Percentiles rank a stretch among this genome's conserved stretches.
phyloP scores from a whole-genome alignment of 2,797 vertebrate species.

The Megaceryle alcyon region DNA sequence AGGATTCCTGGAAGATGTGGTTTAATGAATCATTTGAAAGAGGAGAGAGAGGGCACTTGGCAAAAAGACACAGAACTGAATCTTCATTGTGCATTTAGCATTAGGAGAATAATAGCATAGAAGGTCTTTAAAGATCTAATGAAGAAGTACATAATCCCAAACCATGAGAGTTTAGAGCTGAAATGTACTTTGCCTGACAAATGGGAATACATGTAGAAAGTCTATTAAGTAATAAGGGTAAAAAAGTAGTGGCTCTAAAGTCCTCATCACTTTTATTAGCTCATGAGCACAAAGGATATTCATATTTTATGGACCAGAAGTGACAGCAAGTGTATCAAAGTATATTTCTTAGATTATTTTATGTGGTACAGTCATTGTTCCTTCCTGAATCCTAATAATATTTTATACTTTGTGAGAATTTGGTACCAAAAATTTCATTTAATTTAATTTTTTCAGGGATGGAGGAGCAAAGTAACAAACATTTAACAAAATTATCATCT shows the following conservation, averaged over 20 bases:
- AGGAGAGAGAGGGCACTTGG: constrained; percentile 5
- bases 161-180: not conserved
- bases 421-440: not conserved
- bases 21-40: constrained; percentile 37
- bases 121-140: not conserved
- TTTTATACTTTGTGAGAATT: not conserved
- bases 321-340: not conserved
- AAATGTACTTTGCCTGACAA: not conserved
- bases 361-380: not conserved
- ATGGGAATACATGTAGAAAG: not conserved
- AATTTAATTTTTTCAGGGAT: not conserved
- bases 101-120: not conserved
- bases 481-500: not conserved
- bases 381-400: not conserved
- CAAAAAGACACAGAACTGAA: not conserved
- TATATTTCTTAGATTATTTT: not conserved
- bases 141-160: not conserved
- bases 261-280: not conserved
- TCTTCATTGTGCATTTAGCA: not conserved
- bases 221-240: not conserved
- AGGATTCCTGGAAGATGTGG: constrained; percentile 45
- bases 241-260: not conserved
- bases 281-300: not conserved
- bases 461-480: fast-evolving
- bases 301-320: not conserved